phyloP scores from a whole-genome alignment of 1,140 invertebrate genomes.

The Macrobrachium nipponense region DNA sequence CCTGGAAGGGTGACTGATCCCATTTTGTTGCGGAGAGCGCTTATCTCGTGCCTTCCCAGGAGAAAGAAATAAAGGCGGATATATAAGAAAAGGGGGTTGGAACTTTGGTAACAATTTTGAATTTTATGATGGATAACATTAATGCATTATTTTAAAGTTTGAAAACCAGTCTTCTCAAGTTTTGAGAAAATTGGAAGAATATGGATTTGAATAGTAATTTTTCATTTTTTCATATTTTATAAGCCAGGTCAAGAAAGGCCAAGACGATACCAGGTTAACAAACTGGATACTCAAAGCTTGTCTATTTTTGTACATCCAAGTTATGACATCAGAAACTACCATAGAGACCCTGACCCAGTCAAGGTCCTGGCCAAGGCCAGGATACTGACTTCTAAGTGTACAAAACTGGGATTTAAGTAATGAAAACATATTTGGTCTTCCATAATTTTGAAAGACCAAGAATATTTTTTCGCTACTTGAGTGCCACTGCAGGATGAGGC shows the following conservation, averaged over 20 bases:
- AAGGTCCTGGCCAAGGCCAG: background rate
- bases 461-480: too few relatives aligned
- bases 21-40: slow-evolving; percentile 27
- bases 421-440: too few relatives aligned
- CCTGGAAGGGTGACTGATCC: slow-evolving; percentile 45
- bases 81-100: too few relatives aligned
- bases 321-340: background rate
- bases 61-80: background rate
- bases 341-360: background rate
- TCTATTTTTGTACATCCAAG: background rate
- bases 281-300: too few relatives aligned
- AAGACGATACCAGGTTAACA: background rate
- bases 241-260: background rate
- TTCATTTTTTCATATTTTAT: background rate
- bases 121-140: background rate
- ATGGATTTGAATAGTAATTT: background rate
- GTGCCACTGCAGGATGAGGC: too few relatives aligned
- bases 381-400: too few relatives aligned
- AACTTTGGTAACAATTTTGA: background rate
- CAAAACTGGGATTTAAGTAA: too few relatives aligned
- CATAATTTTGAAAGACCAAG: too few relatives aligned
- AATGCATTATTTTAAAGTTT: background rate
- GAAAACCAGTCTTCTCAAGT: background rate
- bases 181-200: background rate
- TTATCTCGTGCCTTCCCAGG: slow-evolving; percentile 33